phyloP scores from a whole-genome alignment of 2,113 vertebrate genomes.

The Porphyrio hochstetteri region DNA sequence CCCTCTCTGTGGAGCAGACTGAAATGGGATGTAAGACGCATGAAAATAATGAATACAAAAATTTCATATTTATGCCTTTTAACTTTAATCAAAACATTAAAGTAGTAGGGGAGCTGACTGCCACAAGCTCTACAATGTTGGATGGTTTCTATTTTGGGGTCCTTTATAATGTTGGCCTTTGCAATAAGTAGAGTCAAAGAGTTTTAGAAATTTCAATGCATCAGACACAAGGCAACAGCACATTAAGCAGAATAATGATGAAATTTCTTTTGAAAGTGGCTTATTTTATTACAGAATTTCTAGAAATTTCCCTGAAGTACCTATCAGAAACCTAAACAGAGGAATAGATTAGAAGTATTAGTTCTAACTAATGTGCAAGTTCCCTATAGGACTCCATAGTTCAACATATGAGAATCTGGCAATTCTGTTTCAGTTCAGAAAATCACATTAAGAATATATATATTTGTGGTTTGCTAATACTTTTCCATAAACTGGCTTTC shows the following conservation, averaged over 20 bases:
- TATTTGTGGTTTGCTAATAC: not conserved
- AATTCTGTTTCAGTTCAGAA: not conserved
- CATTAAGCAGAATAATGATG: not conserved
- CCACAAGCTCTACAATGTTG: not conserved
- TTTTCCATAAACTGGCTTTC: not conserved
- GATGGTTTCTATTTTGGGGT: not conserved
- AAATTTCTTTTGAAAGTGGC: not conserved
- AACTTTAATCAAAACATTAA: not conserved
- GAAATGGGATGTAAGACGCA: not conserved
- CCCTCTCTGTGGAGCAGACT: not conserved
- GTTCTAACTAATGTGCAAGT: not conserved
- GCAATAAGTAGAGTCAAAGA: not conserved
- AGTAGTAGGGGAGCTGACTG: not conserved
- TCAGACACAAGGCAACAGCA: not conserved
- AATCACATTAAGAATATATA: not conserved
- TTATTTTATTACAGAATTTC: not conserved
- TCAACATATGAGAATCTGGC: not conserved
- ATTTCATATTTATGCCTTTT: not conserved
- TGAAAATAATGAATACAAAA: not conserved
- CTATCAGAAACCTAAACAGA: not conserved
- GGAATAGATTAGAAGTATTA: not conserved
- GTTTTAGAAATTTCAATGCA: not conserved
- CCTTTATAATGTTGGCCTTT: not conserved
- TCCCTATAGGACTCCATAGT: not conserved
- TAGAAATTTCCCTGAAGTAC: not conserved